Conservation (phyloP, 2,888 invertebrate species). For the Boloria selene region DNA sequence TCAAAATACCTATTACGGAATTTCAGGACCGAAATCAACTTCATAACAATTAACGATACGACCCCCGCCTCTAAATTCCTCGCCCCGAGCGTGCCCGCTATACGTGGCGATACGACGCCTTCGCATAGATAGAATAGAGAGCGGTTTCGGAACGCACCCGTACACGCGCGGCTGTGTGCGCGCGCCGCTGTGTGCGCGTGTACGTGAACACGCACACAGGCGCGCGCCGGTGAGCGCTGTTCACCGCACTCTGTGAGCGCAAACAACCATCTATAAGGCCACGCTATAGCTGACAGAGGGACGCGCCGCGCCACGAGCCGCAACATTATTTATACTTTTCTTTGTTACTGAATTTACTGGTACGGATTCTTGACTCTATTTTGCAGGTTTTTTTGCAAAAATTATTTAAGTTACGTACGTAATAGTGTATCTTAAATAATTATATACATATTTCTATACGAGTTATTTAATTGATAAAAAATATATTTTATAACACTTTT, state of each 20-base stretch:
- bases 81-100: slow-evolving; percentile 82
- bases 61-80: slow-evolving; percentile 83
- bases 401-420: too few relatives aligned
- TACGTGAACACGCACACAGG: slow-evolving; percentile 67
- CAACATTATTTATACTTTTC: slow-evolving; percentile 29
- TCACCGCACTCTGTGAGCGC: slow-evolving; percentile 83
- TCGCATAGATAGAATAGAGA: slow-evolving; percentile 83
- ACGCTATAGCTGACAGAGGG: slow-evolving; percentile 82
- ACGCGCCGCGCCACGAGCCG: slow-evolving; percentile 70
- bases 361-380: background rate
- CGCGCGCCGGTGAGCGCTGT: slow-evolving; percentile 80
- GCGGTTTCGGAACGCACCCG: slow-evolving; percentile 82
- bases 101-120: slow-evolving; percentile 81
- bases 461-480: background rate
- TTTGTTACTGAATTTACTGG: slow-evolving; percentile 24
- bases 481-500: background rate
- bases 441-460: too few relatives aligned
- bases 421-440: too few relatives aligned
- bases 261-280: slow-evolving; percentile 83
- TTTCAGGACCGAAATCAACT: slow-evolving; percentile 83
- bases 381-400: background rate
- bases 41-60: slow-evolving; percentile 83
- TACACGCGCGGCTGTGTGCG: slow-evolving; percentile 57
- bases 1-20: slow-evolving; percentile 81
- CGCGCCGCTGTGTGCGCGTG: slow-evolving; percentile 52